Percentiles rank a stretch among this genome's conserved stretches.
Evolutionary conservation across 2,888 invertebrate species (phyloP).

Genomic region (Rhagium mordax): DNA sequence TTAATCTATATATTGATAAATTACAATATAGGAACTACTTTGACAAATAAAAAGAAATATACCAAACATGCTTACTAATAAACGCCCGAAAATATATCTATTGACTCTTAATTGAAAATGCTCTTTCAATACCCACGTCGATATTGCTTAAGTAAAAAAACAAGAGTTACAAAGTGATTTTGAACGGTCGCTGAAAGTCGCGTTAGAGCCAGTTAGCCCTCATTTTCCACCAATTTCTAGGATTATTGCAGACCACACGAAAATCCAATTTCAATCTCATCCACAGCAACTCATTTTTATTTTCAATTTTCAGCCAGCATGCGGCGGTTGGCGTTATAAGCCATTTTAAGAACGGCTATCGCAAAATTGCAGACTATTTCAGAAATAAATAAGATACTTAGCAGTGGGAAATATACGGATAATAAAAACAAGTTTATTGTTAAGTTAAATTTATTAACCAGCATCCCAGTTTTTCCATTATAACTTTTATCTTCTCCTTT

Average conservation of each 20-base stretch:
- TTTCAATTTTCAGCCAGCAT: constrained; percentile 52
- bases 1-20: too few relatives aligned
- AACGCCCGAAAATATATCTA: too few relatives aligned
- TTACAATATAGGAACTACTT: too few relatives aligned
- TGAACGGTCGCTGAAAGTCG: constrained; percentile 24
- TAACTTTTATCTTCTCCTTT: too few relatives aligned
- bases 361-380: constrained; percentile 37
- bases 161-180: constrained; percentile 22
- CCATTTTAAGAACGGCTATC: constrained; percentile 47
- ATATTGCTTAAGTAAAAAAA: not conserved
- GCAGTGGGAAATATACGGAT: not conserved
- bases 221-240: constrained; percentile 32
- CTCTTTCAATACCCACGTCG: not conserved
- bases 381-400: constrained; percentile 32
- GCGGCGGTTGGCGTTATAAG: constrained; percentile 36
- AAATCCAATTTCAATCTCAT: constrained; percentile 64
- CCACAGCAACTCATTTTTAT: constrained; percentile 58
- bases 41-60: too few relatives aligned
- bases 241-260: constrained; percentile 50
- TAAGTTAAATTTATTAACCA: not conserved
- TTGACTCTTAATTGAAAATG: not conserved
- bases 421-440: constrained; percentile 21
- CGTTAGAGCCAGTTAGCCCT: constrained; percentile 31
- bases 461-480: not conserved
- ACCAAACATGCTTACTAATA: too few relatives aligned